Evolutionary conservation across 2,797 vertebrate species (phyloP).

Genomic region (Austrolebias charrua): DNA sequence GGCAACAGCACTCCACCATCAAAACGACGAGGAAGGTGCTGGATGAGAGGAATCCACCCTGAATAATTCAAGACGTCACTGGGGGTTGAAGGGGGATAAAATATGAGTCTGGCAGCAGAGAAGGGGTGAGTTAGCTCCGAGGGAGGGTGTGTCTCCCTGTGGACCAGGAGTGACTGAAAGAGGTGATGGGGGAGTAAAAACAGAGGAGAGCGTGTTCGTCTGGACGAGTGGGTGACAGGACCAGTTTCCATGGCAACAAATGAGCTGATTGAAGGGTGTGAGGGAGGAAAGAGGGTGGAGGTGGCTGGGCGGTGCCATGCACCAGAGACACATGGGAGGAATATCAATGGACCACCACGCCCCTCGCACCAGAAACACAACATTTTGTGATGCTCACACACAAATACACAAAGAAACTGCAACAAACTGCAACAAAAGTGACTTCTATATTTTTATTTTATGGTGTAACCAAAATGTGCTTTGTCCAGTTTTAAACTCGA

Average conservation of each 20-base stretch:
- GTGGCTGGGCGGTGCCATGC: conserved; percentile 24
- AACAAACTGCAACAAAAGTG: no score
- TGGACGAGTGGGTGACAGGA: conserved; percentile 22
- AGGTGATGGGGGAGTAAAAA: conserved; percentile 24
- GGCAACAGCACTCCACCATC: background rate
- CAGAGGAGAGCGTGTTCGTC: no score
- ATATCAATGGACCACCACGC: conserved; percentile 37
- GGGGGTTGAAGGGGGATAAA: conserved; percentile 3
- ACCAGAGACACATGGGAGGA: conserved; percentile 36
- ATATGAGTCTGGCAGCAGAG: conserved; percentile 29
- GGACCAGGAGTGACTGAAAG: background rate
- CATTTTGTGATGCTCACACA: no score
- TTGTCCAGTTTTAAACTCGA: no score
- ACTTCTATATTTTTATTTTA: no score
- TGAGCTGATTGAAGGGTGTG: conserved; percentile 60
- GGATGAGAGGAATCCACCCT: conserved; percentile 35
- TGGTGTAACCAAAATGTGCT: no score
- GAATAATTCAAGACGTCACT: conserved; percentile 66
- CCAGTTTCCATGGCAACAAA: conserved; percentile 80
- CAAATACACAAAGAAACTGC: no score
- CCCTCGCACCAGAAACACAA: no score
- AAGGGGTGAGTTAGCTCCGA: conserved; percentile 17
- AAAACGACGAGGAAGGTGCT: conserved; percentile 32
- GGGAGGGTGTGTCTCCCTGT: conserved; percentile 38
- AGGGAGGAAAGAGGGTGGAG: conserved; percentile 8